Percentiles rank a stretch among this genome's conserved stretches.
phyloP scores from a whole-genome alignment of 2,797 vertebrate species.

The Ceyx erithaca region DNA sequence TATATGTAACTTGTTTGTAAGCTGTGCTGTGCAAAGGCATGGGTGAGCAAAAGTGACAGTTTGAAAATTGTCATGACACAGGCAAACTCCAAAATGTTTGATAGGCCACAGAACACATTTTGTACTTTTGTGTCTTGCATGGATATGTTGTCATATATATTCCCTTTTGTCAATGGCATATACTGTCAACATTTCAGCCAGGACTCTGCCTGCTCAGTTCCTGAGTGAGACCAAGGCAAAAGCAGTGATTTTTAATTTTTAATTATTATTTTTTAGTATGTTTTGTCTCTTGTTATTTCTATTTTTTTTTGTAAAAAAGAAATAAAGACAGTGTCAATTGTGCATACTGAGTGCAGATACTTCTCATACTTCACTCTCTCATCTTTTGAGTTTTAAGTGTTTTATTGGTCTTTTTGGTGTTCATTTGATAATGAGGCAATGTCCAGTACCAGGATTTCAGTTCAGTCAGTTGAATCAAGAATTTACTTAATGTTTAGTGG shows the following conservation, averaged over 20 bases:
- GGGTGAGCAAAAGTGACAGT: constrained; percentile 56
- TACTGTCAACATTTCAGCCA: constrained; percentile 27
- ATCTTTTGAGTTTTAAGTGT: neutral
- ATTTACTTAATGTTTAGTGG: neutral
- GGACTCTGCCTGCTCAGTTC: constrained; percentile 51
- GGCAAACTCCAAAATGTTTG: constrained; percentile 30
- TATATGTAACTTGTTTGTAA: constrained; percentile 75
- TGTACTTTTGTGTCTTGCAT: constrained; percentile 73
- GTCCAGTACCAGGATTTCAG: neutral
- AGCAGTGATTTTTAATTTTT: constrained; percentile 15
- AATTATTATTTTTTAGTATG: neutral
- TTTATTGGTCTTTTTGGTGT: neutral
- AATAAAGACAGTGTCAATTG: constrained; percentile 76
- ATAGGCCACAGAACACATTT: constrained; percentile 49
- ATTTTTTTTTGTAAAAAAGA: constrained; percentile 78
- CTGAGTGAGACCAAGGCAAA: constrained; percentile 64
- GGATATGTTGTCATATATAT: constrained; percentile 68
- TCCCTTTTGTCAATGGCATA: constrained; percentile 37
- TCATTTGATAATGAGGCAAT: neutral
- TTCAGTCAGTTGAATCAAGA: neutral
- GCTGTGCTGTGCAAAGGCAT: constrained; percentile 72
- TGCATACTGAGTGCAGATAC: neutral
- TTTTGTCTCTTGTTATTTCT: constrained; percentile 75
- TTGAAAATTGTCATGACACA: constrained; percentile 45
- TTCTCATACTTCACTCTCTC: neutral